Conservation (phyloP, 2,888 invertebrate species). For the Drosophila meridiana region DNA sequence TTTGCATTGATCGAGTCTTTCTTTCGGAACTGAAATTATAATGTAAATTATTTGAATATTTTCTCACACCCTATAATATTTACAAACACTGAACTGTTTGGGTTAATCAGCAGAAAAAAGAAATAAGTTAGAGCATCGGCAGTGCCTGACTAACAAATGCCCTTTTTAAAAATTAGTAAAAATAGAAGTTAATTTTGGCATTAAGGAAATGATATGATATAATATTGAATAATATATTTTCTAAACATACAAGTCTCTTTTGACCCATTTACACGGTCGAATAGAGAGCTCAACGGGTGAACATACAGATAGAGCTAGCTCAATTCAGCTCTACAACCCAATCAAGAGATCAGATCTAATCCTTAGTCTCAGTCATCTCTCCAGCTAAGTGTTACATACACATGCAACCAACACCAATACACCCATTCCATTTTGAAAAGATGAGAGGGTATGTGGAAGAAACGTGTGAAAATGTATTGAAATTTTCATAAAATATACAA, state of each 20-base stretch:
- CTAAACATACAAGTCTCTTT: too few relatives aligned
- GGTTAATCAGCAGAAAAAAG: neutral
- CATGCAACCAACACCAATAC: neutral
- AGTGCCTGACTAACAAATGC: neutral
- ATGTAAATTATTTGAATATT: neutral
- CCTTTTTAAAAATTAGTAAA: neutral
- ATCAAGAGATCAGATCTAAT: too few relatives aligned
- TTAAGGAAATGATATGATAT: too few relatives aligned
- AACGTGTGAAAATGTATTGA: slow-evolving; percentile 1
- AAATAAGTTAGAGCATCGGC: neutral
- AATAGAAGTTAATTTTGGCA: too few relatives aligned
- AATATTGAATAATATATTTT: too few relatives aligned
- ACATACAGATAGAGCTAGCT: accelerated
- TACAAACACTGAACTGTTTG: slow-evolving; percentile 4
- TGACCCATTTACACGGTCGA: too few relatives aligned
- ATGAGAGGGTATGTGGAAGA: neutral
- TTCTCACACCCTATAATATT: neutral
- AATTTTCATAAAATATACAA: slow-evolving; percentile 30
- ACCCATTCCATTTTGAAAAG: neutral
- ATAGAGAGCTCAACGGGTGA: too few relatives aligned
- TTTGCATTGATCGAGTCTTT: neutral
- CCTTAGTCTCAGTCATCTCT: too few relatives aligned
- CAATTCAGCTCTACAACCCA: neutral
- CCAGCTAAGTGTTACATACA: neutral
- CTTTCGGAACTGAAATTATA: neutral